Conservation (phyloP, 2,113 vertebrate genomes). For the Melanotaenia duboulayi region DNA sequence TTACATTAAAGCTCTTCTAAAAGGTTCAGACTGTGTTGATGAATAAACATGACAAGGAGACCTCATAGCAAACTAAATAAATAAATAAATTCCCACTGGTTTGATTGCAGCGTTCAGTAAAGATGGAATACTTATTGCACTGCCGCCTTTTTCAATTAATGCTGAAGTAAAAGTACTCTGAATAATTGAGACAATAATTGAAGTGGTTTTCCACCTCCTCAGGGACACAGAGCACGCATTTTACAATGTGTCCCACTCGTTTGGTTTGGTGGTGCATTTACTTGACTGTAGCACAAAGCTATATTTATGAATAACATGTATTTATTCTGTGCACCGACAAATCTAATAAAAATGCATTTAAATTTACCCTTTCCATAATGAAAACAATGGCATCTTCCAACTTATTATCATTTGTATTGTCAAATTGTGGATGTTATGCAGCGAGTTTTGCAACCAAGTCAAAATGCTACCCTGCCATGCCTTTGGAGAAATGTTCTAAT, state of each 20-base stretch:
- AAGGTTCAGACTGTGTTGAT: no score
- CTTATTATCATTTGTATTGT: no score
- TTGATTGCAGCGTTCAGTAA: slow-evolving; percentile 4
- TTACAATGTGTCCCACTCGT: not conserved
- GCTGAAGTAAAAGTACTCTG: slow-evolving; percentile 7
- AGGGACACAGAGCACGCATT: not conserved
- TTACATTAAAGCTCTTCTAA: no score
- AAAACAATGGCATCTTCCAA: not conserved
- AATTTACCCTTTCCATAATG: not conserved
- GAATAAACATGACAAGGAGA: no score
- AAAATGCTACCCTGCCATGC: not conserved
- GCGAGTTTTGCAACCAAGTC: not conserved
- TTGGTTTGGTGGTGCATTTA: slow-evolving; percentile 2
- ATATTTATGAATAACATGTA: not conserved
- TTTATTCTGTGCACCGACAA: not conserved
- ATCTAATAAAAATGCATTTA: not conserved
- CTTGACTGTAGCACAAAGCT: not conserved
- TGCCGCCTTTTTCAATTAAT: slow-evolving; percentile 14
- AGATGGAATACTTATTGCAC: not conserved
- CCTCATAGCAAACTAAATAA: not conserved
- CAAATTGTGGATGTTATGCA: no score
- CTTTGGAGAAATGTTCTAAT: not conserved
- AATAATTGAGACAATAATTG: slow-evolving; percentile 27
- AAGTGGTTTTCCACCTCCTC: slow-evolving; percentile 8
- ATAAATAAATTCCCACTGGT: not conserved